A percentile compares a stretch with the other conserved stretches of the same genome.
Evolutionary conservation across 1,140 invertebrate genomes (phyloP).

Genomic region (Subanguina moxae): DNA sequence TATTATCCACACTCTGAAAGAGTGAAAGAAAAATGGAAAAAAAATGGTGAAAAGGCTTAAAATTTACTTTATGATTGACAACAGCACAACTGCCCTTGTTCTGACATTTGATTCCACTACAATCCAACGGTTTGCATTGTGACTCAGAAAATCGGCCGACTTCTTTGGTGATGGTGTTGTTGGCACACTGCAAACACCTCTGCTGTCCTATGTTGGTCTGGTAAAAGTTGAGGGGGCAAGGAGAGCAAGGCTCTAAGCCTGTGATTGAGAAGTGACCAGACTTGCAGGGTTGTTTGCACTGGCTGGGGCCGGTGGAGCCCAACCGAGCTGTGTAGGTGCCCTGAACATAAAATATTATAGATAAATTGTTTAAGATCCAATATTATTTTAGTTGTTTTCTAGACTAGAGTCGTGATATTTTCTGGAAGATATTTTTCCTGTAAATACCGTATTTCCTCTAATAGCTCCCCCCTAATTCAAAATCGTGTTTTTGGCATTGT

Average conservation of each 20-base stretch:
- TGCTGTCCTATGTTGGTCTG: constrained; percentile 75
- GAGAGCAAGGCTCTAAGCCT: constrained; percentile 85
- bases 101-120: constrained; percentile 79
- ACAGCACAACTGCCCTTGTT: constrained; percentile 86
- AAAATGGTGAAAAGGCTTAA: background rate
- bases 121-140: constrained; percentile 79
- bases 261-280: constrained; percentile 88
- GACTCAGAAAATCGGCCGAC: constrained; percentile 73
- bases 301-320: constrained; percentile 71
- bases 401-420: no score
- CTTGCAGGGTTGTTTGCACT: constrained; percentile 85
- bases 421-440: no score
- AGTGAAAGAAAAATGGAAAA: no score
- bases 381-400: no score
- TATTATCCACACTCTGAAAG: no score
- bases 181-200: constrained; percentile 77
- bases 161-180: constrained; percentile 75
- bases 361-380: no score
- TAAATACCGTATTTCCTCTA: no score
- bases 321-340: constrained; percentile 76
- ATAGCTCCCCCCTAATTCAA: no score
- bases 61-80: constrained; percentile 57
- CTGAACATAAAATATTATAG: constrained; percentile 5
- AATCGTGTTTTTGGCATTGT: no score
- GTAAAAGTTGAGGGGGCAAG: constrained; percentile 87